Evolutionary conservation across 1,140 invertebrate genomes (phyloP).

Genomic region (Procambarus virginalis): DNA sequence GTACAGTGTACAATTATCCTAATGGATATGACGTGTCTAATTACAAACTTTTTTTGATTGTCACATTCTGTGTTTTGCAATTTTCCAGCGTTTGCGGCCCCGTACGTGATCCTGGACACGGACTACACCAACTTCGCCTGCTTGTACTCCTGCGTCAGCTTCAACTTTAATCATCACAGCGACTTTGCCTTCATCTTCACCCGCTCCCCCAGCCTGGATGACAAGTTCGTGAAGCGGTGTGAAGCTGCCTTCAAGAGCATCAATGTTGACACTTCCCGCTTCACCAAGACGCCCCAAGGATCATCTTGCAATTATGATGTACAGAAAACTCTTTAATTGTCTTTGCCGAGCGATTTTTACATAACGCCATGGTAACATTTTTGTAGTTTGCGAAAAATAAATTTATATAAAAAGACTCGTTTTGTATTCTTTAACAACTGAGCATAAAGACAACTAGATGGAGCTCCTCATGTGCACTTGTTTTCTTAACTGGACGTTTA

Average conservation of each 20-base stretch:
- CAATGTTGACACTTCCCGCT: background rate
- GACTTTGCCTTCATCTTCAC: constrained; percentile 4
- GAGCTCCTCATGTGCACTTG: too few species aligned
- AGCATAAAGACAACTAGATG: too few species aligned
- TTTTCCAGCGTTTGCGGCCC: background rate
- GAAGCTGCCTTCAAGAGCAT: constrained; percentile 11
- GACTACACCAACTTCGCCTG: background rate
- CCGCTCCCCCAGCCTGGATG: background rate
- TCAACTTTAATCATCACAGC: background rate
- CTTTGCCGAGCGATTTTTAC: too few species aligned
- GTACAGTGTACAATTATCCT: too few species aligned
- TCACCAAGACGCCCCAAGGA: background rate
- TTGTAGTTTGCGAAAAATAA: too few species aligned
- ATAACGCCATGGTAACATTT: too few species aligned
- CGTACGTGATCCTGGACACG: background rate
- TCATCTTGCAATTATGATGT: background rate
- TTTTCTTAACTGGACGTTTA: too few species aligned
- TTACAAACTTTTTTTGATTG: too few species aligned
- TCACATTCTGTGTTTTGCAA: background rate
- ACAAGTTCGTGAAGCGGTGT: background rate
- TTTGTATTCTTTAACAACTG: too few species aligned
- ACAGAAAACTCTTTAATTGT: background rate
- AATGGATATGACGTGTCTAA: too few species aligned
- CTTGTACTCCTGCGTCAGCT: background rate
- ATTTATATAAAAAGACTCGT: too few species aligned